Evolutionary conservation across 2,113 vertebrate genomes (phyloP).

Genomic region (Ophthalmolycus amberensis): DNA sequence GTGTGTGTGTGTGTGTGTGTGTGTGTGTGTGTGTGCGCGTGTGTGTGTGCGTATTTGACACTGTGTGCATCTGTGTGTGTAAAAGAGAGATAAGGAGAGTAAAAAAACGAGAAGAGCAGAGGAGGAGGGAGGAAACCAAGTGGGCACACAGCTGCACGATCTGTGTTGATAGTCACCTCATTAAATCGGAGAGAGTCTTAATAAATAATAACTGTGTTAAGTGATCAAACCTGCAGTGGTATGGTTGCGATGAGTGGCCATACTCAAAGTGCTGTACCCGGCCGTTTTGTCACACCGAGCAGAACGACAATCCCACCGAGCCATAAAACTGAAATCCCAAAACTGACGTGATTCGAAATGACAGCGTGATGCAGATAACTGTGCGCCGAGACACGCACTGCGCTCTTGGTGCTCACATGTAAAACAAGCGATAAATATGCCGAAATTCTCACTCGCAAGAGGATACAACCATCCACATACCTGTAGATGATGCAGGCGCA

Average conservation of each 20-base stretch:
- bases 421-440: constrained; percentile 46
- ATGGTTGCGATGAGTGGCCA: constrained; percentile 27
- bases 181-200: constrained; percentile 47
- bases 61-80: constrained; percentile 29
- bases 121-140: constrained; percentile 11
- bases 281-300: constrained; percentile 53
- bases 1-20: constrained; percentile 17
- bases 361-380: constrained; percentile 64
- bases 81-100: constrained; percentile 16
- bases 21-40: constrained; percentile 29
- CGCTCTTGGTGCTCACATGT: constrained; percentile 35
- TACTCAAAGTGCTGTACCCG: constrained; percentile 42
- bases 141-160: constrained; percentile 23
- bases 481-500: constrained; percentile 93
- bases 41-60: constrained; percentile 1
- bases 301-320: constrained; percentile 50
- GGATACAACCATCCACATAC: constrained; percentile 64
- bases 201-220: constrained; percentile 31
- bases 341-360: constrained; percentile 68
- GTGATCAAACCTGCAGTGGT: constrained; percentile 55
- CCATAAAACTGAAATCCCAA: constrained; percentile 60
- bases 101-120: constrained; percentile 27
- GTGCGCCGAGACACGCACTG: constrained; percentile 54
- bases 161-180: constrained; percentile 48
- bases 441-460: constrained; percentile 6